Evolutionary conservation across 2,888 invertebrate genomes (phyloP).

Genomic region (Netelia fuscicornis): DNA sequence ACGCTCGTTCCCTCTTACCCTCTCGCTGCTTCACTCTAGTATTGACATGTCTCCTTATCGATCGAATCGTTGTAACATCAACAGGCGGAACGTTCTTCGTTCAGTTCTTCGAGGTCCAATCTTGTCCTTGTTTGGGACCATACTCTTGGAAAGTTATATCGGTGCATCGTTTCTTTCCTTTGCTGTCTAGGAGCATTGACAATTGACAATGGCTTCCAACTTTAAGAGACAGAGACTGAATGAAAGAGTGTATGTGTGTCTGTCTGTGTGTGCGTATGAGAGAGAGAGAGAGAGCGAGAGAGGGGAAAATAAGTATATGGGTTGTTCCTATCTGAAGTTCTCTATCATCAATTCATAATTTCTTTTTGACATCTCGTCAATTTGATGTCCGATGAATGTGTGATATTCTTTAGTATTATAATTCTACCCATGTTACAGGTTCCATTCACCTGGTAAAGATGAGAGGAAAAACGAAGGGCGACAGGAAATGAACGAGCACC

Average conservation of each 20-base stretch:
- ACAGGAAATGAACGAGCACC: background rate
- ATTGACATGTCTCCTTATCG: constrained; percentile 64
- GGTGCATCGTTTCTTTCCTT: constrained; percentile 28
- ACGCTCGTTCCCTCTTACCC: constrained; percentile 6
- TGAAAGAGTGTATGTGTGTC: background rate
- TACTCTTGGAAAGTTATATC: constrained; percentile 28
- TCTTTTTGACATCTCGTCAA: constrained; percentile 36
- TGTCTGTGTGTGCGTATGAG: background rate
- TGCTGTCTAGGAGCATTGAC: background rate
- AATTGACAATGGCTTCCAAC: constrained; percentile 34
- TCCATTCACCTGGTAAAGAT: background rate
- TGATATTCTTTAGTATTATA: constrained; percentile 23
- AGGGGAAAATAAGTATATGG: background rate
- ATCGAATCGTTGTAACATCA: constrained; percentile 50
- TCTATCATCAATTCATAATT: constrained; percentile 68
- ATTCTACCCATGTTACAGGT: constrained; percentile 1
- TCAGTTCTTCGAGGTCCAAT: constrained; percentile 35
- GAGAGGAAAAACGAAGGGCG: background rate
- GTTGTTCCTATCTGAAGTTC: constrained; percentile 58
- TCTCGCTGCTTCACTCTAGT: constrained; percentile 33
- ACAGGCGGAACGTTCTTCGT: constrained; percentile 31
- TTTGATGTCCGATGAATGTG: constrained; percentile 1
- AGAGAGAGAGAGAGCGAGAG: background rate
- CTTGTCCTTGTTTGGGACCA: constrained; percentile 49
- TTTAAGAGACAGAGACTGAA: constrained; percentile 3